Evolutionary conservation across 1,140 invertebrate species (phyloP).

Genomic region (Neodiprion fabricii): DNA sequence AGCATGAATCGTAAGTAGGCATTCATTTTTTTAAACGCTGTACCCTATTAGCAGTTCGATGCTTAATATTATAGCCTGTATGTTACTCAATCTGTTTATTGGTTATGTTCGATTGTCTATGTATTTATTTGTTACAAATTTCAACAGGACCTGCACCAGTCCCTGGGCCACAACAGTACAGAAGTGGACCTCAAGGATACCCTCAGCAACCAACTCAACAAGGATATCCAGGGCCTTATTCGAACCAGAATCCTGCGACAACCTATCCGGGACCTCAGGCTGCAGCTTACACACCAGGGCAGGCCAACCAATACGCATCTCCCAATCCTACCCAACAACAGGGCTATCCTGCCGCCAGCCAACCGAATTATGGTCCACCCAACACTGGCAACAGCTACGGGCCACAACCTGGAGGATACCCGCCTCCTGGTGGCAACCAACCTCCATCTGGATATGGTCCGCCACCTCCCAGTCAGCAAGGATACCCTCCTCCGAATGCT

Average conservation of each 20-base stretch:
- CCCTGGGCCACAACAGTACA: conserved; percentile 59
- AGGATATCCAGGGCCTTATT: conserved; percentile 61
- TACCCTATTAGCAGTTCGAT: too few relatives aligned
- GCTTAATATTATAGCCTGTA: too few relatives aligned
- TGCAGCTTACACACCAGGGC: conserved; percentile 48
- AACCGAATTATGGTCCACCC: conserved; percentile 57
- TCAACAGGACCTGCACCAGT: conserved; percentile 47
- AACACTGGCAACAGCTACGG: conserved; percentile 57
- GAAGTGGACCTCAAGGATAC: conserved; percentile 63
- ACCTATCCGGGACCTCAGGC: conserved; percentile 59
- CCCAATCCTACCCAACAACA: conserved; percentile 54
- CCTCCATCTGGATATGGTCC: conserved; percentile 55
- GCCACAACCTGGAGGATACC: conserved; percentile 54
- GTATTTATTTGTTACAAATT: neutral
- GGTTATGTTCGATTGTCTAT: too few relatives aligned
- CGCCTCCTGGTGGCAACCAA: conserved; percentile 49
- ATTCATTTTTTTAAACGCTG: conserved; percentile 1
- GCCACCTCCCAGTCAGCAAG: conserved; percentile 57
- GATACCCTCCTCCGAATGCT: conserved; percentile 53
- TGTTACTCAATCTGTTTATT: too few relatives aligned
- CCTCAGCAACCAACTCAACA: conserved; percentile 65
- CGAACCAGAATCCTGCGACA: conserved; percentile 55
- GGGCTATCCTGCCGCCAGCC: conserved; percentile 47
- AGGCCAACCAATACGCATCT: conserved; percentile 56
- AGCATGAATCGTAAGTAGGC: conserved; percentile 49